Evolutionary conservation across 2,113 vertebrate genomes (phyloP).

Genomic region (Opisthocomus hoazin): DNA sequence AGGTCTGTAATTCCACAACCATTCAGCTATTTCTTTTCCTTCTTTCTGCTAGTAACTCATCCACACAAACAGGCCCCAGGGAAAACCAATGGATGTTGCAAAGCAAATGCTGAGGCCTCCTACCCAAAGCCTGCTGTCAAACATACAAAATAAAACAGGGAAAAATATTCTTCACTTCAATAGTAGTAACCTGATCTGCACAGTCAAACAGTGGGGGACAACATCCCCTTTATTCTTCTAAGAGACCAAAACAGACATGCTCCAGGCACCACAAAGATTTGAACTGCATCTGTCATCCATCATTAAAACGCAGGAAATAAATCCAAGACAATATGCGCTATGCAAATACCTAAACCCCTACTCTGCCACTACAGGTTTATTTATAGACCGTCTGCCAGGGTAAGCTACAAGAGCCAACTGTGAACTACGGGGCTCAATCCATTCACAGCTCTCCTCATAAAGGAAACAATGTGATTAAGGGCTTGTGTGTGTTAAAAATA

Average conservation of each 20-base stretch:
- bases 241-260: not conserved
- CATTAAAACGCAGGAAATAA: conserved; percentile 9
- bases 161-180: not conserved
- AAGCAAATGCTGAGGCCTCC: not conserved
- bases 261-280: not conserved
- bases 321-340: not conserved
- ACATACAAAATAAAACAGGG: not conserved
- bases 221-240: not conserved
- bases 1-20: not conserved
- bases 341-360: not conserved
- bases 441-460: conserved; percentile 20
- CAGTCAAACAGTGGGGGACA: not conserved
- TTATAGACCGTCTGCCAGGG: not conserved
- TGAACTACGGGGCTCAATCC: not conserved
- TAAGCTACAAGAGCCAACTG: not conserved
- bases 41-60: not conserved
- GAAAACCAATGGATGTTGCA: not conserved
- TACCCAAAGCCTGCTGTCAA: not conserved
- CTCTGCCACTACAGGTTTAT: not conserved
- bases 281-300: not conserved
- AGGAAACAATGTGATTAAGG: conserved; percentile 27
- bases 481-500: not conserved
- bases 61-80: not conserved
- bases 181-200: not conserved
- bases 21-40: not conserved